Evolutionary conservation across 2,797 vertebrate species (phyloP).

Genomic region (Neostethus bicornis): DNA sequence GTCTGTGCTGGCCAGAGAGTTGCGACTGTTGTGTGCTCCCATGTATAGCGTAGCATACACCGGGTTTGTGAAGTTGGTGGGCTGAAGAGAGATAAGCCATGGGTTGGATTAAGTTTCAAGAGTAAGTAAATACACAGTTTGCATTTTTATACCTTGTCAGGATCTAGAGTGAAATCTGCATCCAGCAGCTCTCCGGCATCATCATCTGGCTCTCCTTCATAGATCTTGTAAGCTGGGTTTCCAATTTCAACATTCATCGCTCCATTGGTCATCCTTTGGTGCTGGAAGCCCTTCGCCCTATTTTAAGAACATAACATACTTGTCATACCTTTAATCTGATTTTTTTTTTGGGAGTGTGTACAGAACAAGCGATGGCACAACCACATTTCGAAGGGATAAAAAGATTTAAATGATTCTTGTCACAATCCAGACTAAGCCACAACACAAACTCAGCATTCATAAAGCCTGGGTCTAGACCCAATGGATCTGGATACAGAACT

Average conservation of each 20-base stretch:
- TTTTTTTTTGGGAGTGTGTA: slow-evolving; percentile 11
- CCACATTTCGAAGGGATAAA: slow-evolving; percentile 51
- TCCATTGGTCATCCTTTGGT: slow-evolving; percentile 96
- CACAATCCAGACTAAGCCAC: slow-evolving; percentile 65
- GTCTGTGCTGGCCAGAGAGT: slow-evolving; percentile 97
- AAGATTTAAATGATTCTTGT: slow-evolving; percentile 54
- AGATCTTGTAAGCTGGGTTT: slow-evolving; percentile 98
- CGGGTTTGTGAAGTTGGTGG: slow-evolving; percentile 98
- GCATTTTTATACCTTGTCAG: slow-evolving; percentile 86
- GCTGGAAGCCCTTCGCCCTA: slow-evolving; percentile 96
- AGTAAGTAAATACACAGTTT: too few relatives aligned
- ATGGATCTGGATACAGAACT: slow-evolving; percentile 19
- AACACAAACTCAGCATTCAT: slow-evolving; percentile 68
- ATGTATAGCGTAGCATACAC: slow-evolving; percentile 98
- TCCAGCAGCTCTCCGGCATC: slow-evolving; percentile 90
- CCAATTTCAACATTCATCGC: slow-evolving; percentile 98
- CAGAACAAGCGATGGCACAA: slow-evolving; percentile 52
- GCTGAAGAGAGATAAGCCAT: slow-evolving; percentile 70
- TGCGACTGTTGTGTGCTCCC: slow-evolving; percentile 94
- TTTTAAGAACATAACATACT: background rate
- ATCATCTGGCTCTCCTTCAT: slow-evolving; percentile 92
- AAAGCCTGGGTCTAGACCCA: slow-evolving; percentile 32
- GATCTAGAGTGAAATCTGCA: slow-evolving; percentile 91
- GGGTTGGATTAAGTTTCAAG: slow-evolving; percentile 5
- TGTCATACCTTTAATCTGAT: slow-evolving; percentile 8